Evolutionary conservation across 1,140 invertebrate genomes (phyloP), one percentile per base, ranked within the genome.

Genomic region (Aplysia californica): DNA sequence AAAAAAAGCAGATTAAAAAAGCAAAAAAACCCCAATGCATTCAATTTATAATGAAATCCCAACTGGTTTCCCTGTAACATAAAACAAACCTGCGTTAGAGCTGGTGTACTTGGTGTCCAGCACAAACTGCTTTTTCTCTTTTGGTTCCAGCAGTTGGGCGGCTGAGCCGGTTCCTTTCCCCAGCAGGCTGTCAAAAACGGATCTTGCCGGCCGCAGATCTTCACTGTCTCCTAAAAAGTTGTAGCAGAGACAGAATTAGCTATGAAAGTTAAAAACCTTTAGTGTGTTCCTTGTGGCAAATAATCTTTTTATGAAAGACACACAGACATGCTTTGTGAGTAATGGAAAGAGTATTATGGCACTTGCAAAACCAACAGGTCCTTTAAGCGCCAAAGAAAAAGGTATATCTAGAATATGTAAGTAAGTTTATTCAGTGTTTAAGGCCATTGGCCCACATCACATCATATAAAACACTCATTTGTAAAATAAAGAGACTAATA

Each of bases 91-190:
- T 26, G 36, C 39, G 33, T n/a, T 2, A 50, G 72, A 75, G 21
- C 56, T 66, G 41, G 59, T 80, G 79, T 85, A 86, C 66, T 85
- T 86, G n/a, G 76, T 83, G 56, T 86, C 85, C 35, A 86, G 76
- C 15, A 85, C 77, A 84, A 86, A 86, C 58, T 82, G 76, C 58
- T 78, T 78, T 33, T 79, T 79, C 38, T 79, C 74, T 67, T 82
- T 80, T 23, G 78, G 56, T 23, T 86, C 81, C 44, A 86, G 58
- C 23, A 82, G 79, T 61, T 80, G 79, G 20, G 72, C 55, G 3
- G 81, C 83, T n/a, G 55, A 61, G 20, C 58, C 72, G 38, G 74
- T 31, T 44, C 75, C 77, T 70, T 83, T 82, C 0, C 80, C 80
- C 59, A 86, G 79, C 6, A 86, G 67, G 39, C 79, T 81, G 55